Evolutionary conservation across 2,797 vertebrate species (phyloP).

Genomic region (Neostethus bicornis): DNA sequence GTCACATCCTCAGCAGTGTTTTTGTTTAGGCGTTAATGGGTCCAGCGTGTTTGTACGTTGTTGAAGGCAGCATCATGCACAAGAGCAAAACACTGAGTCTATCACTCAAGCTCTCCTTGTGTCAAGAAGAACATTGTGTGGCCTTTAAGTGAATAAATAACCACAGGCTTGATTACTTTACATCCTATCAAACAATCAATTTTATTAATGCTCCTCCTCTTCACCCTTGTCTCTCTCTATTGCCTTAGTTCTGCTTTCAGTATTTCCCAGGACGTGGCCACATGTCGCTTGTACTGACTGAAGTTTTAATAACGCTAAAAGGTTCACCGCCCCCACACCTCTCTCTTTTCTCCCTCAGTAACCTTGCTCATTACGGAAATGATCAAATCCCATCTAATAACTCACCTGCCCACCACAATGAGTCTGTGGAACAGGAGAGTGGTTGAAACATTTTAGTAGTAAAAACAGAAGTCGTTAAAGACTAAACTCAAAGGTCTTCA

Average conservation of each 20-base stretch:
- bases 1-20: conserved; percentile 57
- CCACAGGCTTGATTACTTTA: conserved; percentile 54
- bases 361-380: conserved; percentile 59
- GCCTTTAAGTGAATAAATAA: conserved; percentile 66
- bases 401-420: conserved; percentile 21
- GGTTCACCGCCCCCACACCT: conserved; percentile 51
- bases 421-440: conserved; percentile 20
- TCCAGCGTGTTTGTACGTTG: conserved; percentile 17
- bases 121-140: conserved; percentile 40
- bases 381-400: conserved; percentile 52
- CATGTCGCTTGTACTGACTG: conserved; percentile 28
- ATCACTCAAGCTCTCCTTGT: conserved; percentile 23
- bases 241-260: conserved; percentile 19
- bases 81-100: conserved; percentile 30
- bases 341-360: conserved; percentile 39
- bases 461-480: conserved; percentile 3
- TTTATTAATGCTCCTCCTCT: conserved; percentile 53
- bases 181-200: conserved; percentile 60
- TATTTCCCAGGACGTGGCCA: conserved; percentile 36
- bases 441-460: conserved; percentile 8
- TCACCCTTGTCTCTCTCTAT: conserved; percentile 36
- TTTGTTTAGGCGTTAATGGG: conserved; percentile 57
- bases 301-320: conserved; percentile 78
- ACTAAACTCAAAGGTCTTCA: conserved; percentile 29
- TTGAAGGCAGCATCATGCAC: conserved; percentile 22